These are phyloP conservation scores for Sycophila sp. DNA, from an alignment of 1,140 invertebrate genomes.

Conservation along the genomic window DNA sequence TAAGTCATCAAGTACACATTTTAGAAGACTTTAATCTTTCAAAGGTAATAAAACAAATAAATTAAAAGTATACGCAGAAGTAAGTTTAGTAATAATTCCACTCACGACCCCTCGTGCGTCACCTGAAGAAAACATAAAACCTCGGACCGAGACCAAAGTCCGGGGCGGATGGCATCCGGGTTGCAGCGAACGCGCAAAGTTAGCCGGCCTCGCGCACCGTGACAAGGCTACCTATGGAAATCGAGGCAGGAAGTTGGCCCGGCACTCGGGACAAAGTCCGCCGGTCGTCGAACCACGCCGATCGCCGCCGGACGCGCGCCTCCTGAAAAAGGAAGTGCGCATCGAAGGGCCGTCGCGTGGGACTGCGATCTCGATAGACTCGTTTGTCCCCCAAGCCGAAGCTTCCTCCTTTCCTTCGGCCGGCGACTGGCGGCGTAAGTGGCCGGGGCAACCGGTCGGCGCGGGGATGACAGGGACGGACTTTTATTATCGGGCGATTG, in stretches of 20 bases:
- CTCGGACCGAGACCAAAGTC: too few species aligned
- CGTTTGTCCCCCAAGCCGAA: conserved; percentile 49
- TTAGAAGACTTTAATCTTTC: too few species aligned
- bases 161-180: too few species aligned
- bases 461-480: background rate
- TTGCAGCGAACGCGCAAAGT: background rate
- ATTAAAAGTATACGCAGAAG: too few species aligned
- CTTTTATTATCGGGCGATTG: background rate
- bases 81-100: too few species aligned
- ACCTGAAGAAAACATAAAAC: too few species aligned
- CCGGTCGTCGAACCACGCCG: background rate
- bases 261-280: background rate
- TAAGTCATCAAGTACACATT: too few species aligned
- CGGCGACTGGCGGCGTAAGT: background rate
- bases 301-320: background rate
- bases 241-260: background rate
- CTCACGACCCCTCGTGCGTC: too few species aligned
- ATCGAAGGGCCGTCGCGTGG: conserved; percentile 45
- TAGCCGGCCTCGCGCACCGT: too few species aligned
- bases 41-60: too few species aligned
- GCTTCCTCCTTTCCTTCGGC: conserved; percentile 19
- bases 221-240: background rate
- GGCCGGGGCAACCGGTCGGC: background rate
- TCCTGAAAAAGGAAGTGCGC: background rate
- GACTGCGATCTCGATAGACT: conserved; percentile 58